A percentile compares a stretch with the other conserved stretches of the same genome.
Conservation (phyloP, 2,797 vertebrate species). For the Alectoris magna region DNA sequence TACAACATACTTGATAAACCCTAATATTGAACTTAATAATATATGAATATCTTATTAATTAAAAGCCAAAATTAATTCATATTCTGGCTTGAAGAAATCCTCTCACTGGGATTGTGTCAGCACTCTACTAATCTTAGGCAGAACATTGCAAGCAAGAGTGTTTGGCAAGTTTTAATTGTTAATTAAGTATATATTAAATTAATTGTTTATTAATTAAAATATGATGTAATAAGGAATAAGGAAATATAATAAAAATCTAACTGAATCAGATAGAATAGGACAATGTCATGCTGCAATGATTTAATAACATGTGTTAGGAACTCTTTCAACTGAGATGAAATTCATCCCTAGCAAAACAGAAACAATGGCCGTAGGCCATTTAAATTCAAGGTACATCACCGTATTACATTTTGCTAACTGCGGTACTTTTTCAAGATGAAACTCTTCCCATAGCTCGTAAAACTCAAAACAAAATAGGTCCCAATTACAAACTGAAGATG, state of each 20-base stretch:
- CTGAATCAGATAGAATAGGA: not conserved
- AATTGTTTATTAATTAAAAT: not conserved
- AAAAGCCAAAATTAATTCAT: not conserved
- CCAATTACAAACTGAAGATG: not conserved
- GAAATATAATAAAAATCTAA: not conserved
- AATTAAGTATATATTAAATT: not conserved
- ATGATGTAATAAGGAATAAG: not conserved
- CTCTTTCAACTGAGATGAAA: not conserved
- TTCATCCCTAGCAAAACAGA: not conserved
- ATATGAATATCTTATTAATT: not conserved
- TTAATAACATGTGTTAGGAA: not conserved
- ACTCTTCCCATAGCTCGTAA: not conserved
- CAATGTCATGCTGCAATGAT: not conserved
- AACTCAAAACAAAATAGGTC: not conserved
- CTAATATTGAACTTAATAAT: not conserved
- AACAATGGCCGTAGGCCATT: not conserved
- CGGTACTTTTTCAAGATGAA: not conserved
- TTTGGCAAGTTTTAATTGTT: not conserved
- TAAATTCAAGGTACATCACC: not conserved
- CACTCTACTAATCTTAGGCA: not conserved
- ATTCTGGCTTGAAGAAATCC: not conserved
- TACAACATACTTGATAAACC: not conserved
- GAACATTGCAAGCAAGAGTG: not conserved
- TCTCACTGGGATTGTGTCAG: not conserved
- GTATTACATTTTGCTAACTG: not conserved